Conservation (phyloP, 2,888 invertebrate genomes). For the Ceramica pisi region DNA sequence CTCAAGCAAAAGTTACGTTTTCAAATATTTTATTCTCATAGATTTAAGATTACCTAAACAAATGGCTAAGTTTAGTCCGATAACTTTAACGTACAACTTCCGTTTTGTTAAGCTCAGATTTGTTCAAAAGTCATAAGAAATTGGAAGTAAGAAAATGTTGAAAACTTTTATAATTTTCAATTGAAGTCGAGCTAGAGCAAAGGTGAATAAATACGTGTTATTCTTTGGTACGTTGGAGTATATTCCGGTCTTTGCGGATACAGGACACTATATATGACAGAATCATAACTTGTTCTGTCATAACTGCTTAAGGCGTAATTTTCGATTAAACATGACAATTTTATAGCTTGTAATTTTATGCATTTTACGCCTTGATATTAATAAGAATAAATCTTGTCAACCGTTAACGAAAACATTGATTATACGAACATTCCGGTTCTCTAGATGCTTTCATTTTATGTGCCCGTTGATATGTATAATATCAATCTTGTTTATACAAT, state of each 20-base stretch:
- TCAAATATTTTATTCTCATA: background rate
- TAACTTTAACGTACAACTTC: conserved; percentile 15
- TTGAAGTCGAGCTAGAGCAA: conserved; percentile 3
- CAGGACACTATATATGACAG: no score
- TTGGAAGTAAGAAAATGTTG: conserved; percentile 5
- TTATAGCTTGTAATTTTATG: no score
- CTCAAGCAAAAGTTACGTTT: no score
- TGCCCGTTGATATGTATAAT: no score
- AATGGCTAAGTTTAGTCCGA: conserved; percentile 18
- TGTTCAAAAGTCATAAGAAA: conserved; percentile 21
- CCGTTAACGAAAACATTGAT: no score
- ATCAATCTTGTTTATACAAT: background rate
- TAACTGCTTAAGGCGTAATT: no score
- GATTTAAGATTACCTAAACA: background rate
- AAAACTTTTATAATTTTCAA: conserved; percentile 33
- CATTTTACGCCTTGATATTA: no score
- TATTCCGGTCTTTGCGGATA: background rate
- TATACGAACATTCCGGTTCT: no score
- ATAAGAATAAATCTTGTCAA: no score
- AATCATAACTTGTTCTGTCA: no score
- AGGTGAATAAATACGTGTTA: conserved; percentile 14
- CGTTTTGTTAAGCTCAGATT: background rate
- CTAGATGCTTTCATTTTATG: no score
- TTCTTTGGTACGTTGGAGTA: background rate
- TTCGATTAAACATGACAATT: no score